phyloP scores from a whole-genome alignment of 2,113 vertebrate species.

The Spea multiplicata region DNA sequence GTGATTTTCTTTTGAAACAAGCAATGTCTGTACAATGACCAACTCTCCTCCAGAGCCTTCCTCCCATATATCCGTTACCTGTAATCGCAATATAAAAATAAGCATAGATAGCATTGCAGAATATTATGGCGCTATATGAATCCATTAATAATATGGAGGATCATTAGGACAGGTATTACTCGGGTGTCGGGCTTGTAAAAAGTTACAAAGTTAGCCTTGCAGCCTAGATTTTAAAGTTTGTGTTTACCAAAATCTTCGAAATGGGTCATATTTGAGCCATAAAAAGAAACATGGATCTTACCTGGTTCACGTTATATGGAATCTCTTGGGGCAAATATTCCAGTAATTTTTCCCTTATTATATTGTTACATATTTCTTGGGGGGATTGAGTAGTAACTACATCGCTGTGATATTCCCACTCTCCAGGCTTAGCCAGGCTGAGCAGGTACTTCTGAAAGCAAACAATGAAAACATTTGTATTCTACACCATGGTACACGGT shows the following conservation, averaged over 20 bases:
- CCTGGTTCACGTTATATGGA: constrained; percentile 86
- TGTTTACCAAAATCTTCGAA: too few species aligned
- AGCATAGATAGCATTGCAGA: too few species aligned
- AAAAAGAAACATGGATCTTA: constrained; percentile 50
- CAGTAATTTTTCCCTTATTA: constrained; percentile 85
- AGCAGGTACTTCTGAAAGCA: constrained; percentile 78
- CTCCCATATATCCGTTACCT: constrained; percentile 81
- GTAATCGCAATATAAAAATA: constrained; percentile 16
- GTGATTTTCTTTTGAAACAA: constrained; percentile 79
- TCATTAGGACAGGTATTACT: too few species aligned
- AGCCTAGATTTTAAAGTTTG: too few species aligned
- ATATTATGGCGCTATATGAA: too few species aligned
- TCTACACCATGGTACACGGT: too few species aligned
- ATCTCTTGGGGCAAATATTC: constrained; percentile 87
- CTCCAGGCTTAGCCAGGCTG: constrained; percentile 75
- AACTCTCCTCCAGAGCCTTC: constrained; percentile 75
- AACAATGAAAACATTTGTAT: neutral
- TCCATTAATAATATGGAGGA: too few species aligned
- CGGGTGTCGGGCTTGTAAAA: too few species aligned
- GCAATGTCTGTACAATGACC: constrained; percentile 75
- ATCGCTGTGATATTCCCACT: constrained; percentile 87
- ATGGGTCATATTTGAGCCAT: too few species aligned
- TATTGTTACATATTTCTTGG: constrained; percentile 79
- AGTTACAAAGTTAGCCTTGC: too few species aligned
- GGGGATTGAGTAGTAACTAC: constrained; percentile 89